Base-by-base conservation (phyloP, 1,140 invertebrate species). In the Magallana ariakensis region DNA sequence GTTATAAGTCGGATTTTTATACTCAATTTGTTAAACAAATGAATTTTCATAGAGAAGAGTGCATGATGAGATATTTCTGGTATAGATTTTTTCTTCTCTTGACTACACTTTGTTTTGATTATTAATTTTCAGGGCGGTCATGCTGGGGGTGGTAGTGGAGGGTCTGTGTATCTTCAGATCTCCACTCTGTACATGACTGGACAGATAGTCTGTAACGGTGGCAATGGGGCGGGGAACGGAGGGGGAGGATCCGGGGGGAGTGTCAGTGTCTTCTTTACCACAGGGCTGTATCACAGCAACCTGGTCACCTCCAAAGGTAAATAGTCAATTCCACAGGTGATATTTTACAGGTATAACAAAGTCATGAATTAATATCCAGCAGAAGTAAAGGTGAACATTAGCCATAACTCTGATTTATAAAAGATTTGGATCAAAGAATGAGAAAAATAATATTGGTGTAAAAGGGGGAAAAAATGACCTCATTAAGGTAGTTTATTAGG, bases 171-270 rank as follows among this genome's bases (percentile, higher is more conserved):
- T 60, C 86, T 92, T 11, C 26, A 60, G n/a, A 88, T 89, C 86
- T 66, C 85, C n/a, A 84, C 26, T 15, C 66, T 80, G 16, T 89
- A 89, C n/a, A 84, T 91, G 81, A 87, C 85, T 15, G 91, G 90
- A 56, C 82, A 75, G 22, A 62, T 92, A 22, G 87, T 87, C 19
- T 89, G 87, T 70, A 92, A 91, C 85, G 91, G 91, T 81, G 92
- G 92, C 1, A 84, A 66, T 53, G 89, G 89, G 22, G 57, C 26
- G 1, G 75, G 87, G 11, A 57, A 80, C 19, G 91, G 91, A 13
- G 92, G 92, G 16, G 92, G 92, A 81, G 92, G 92, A 22, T 89
- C 88, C 56, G 92, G 90, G 13, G 92, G 92, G 10, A 55, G 90
- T 19, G 83, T 92, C 9, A 86, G 85, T 33, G 89, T 91, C 66